phyloP scores from a whole-genome alignment of 2,113 vertebrate genomes.

The Paramisgurnus dabryanus region DNA sequence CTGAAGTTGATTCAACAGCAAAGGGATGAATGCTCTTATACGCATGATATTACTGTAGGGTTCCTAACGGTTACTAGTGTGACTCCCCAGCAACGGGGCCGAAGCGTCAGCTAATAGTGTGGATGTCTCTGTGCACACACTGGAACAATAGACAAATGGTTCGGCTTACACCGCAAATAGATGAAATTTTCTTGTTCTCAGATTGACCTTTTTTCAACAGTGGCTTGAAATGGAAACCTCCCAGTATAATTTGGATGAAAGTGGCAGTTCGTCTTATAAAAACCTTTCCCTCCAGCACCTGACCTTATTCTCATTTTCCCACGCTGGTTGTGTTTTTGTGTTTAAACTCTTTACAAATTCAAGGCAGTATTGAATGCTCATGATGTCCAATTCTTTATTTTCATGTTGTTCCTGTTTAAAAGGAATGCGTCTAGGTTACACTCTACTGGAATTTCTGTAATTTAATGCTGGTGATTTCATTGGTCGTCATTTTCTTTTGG shows the following conservation, averaged over 20 bases:
- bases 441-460: conserved; percentile 25
- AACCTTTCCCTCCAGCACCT: conserved; percentile 13
- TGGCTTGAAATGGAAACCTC: conserved; percentile 31
- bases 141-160: conserved; percentile 45
- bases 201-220: conserved; percentile 24
- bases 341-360: background rate
- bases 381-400: background rate
- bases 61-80: conserved; percentile 68
- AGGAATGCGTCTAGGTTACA: conserved; percentile 33
- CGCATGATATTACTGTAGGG: conserved; percentile 45
- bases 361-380: background rate
- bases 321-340: conserved; percentile 15
- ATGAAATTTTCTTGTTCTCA: conserved; percentile 31
- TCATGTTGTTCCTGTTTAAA: background rate
- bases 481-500: conserved; percentile 25
- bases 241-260: conserved; percentile 19
- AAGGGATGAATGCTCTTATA: conserved; percentile 33
- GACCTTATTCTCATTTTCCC: conserved; percentile 36
- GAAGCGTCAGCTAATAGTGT: conserved; percentile 57
- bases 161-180: conserved; percentile 14
- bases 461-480: conserved; percentile 40
- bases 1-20: conserved; percentile 31
- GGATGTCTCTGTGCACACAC: conserved; percentile 51
- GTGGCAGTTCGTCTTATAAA: conserved; percentile 17
- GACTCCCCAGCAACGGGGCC: conserved; percentile 64